Evolutionary conservation across 2,113 vertebrate species (phyloP).

Genomic region (Hoplias malabaricus): DNA sequence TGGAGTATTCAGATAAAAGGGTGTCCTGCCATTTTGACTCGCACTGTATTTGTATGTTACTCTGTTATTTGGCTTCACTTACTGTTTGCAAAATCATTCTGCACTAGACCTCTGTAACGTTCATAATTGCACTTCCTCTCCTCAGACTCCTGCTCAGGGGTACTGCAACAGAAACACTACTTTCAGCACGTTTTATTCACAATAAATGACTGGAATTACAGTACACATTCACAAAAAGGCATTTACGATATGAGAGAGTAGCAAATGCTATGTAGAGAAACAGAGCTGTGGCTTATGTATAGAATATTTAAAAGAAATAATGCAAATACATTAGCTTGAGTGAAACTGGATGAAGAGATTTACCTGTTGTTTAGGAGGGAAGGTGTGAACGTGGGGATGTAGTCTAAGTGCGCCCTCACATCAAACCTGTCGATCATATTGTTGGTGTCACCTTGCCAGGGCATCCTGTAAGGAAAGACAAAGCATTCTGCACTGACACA

Average conservation of each 20-base stretch:
- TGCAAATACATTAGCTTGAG: not conserved
- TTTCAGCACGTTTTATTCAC: too few species aligned
- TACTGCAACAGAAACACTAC: slow-evolving; percentile 58
- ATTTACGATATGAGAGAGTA: too few species aligned
- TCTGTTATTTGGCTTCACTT: too few species aligned
- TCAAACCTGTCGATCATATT: slow-evolving; percentile 98
- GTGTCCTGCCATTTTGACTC: too few species aligned
- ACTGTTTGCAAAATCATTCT: slow-evolving; percentile 97
- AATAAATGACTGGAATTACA: too few species aligned
- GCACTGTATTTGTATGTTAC: too few species aligned
- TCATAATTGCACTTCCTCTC: slow-evolving; percentile 96
- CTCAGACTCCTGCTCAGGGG: slow-evolving; percentile 86
- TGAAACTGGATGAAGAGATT: slow-evolving; percentile 57
- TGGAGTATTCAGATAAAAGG: too few species aligned
- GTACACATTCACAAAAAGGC: too few species aligned
- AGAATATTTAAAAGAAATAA: too few species aligned
- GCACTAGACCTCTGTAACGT: slow-evolving; percentile 92
- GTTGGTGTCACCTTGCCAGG: slow-evolving; percentile 94
- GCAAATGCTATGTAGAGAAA: too few species aligned
- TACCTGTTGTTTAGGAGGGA: slow-evolving; percentile 84
- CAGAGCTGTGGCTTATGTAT: too few species aligned
- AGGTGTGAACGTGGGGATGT: slow-evolving; percentile 89
- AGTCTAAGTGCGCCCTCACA: slow-evolving; percentile 90
- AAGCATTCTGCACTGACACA: not conserved
- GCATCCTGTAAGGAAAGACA: slow-evolving; percentile 81